phyloP scores from a whole-genome alignment of 2,113 vertebrate species.

The Pseudorasbora parva region DNA sequence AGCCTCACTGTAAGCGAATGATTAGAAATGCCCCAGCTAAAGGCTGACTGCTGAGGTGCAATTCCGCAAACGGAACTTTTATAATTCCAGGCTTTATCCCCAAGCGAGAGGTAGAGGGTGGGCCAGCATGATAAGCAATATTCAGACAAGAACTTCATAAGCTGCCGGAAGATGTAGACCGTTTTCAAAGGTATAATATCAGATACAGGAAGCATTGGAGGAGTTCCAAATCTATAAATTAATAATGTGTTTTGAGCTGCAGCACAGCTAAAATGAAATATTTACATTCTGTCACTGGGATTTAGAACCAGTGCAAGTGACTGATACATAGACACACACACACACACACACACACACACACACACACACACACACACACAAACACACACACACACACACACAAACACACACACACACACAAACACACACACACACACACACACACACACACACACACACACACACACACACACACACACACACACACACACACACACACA shows the following conservation, averaged over 20 bases:
- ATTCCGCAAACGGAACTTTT: conserved; percentile 36
- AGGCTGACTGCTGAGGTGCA: conserved; percentile 23
- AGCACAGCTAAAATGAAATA: conserved; percentile 75
- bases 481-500: background rate
- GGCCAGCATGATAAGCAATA: conserved; percentile 64
- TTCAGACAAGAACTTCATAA: conserved; percentile 64
- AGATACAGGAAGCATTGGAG: conserved; percentile 69
- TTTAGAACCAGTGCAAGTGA: conserved; percentile 63
- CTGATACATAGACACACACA: conserved; percentile 28
- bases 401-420: background rate
- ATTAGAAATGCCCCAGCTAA: conserved; percentile 60
- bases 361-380: background rate
- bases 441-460: background rate
- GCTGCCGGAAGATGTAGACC: conserved; percentile 62
- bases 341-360: conserved; percentile 2
- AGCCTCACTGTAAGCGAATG: conserved; percentile 42
- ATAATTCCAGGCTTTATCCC: conserved; percentile 59
- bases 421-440: background rate
- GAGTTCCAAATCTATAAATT: conserved; percentile 74
- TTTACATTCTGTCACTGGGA: conserved; percentile 72
- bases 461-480: conserved; percentile 1
- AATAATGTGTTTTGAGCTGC: conserved; percentile 76
- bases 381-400: conserved; percentile 1
- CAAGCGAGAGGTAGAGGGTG: conserved; percentile 55
- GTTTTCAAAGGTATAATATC: conserved; percentile 71